Evolutionary conservation across 2,113 vertebrate species (phyloP).

Genomic region (Mystacornis crossleyi): DNA sequence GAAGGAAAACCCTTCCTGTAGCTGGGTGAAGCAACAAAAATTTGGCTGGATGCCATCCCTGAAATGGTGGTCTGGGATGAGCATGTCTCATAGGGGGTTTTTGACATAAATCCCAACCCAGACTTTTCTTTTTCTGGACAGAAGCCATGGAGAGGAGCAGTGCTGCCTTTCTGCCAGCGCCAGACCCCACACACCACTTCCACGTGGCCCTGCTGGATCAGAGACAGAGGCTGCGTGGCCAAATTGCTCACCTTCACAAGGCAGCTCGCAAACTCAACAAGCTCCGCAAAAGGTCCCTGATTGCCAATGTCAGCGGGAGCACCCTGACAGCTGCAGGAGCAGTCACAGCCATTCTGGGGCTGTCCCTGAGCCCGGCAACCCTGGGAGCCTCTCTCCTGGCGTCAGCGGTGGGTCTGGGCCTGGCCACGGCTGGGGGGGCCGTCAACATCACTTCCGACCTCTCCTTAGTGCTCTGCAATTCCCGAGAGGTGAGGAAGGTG

Average conservation of each 20-base stretch:
- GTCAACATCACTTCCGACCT: conserved; percentile 72
- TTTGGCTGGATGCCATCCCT: neutral
- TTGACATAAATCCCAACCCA: neutral
- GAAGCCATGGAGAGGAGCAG: conserved; percentile 58
- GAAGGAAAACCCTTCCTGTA: neutral
- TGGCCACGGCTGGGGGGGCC: conserved; percentile 74
- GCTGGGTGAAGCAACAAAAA: neutral
- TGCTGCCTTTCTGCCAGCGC: neutral
- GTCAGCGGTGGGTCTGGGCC: conserved; percentile 73
- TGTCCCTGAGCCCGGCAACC: conserved; percentile 73
- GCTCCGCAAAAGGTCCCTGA: conserved; percentile 60
- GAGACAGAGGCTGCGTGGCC: conserved; percentile 52
- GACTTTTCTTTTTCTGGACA: conserved; percentile 11
- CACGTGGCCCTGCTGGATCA: conserved; percentile 68
- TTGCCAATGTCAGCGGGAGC: conserved; percentile 65
- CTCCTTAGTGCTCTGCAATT: conserved; percentile 64
- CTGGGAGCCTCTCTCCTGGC: conserved; percentile 75
- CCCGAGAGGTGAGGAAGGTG: conserved; percentile 70
- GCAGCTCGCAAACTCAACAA: conserved; percentile 62
- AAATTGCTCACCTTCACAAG: conserved; percentile 69
- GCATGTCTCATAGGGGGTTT: neutral
- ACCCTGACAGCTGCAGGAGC: conserved; percentile 68
- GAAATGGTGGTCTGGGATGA: neutral
- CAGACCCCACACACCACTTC: conserved; percentile 61
- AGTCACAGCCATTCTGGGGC: conserved; percentile 71